Conservation (phyloP, 2,797 vertebrate species). For the Cyprinodon diabolis region DNA sequence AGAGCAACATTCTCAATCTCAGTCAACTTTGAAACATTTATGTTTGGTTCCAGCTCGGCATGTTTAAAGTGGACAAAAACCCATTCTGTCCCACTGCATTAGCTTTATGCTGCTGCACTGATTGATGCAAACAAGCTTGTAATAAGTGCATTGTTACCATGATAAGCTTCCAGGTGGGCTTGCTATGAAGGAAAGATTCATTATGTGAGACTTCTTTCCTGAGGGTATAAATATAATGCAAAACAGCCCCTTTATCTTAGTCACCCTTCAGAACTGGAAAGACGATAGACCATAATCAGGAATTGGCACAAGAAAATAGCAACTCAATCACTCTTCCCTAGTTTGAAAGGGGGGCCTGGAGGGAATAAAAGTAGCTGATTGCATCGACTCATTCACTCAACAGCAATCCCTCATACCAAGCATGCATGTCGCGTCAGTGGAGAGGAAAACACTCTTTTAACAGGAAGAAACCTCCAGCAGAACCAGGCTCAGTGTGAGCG, state of each 20-base stretch:
- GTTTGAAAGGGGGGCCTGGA: too few species aligned
- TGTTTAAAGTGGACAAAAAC: constrained; percentile 9
- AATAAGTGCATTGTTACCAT: neutral
- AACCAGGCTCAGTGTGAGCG: too few species aligned
- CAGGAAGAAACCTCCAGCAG: too few species aligned
- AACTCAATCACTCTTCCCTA: neutral
- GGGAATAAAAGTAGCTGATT: too few species aligned
- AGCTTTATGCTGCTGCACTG: neutral
- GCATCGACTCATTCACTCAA: too few species aligned
- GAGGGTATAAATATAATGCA: neutral
- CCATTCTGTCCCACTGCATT: neutral
- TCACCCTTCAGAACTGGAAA: neutral
- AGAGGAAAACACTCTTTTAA: too few species aligned
- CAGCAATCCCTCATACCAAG: too few species aligned
- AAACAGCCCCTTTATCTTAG: neutral
- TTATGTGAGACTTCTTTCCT: neutral
- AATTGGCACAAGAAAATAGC: neutral
- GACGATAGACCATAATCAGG: neutral
- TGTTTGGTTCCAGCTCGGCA: constrained; percentile 13
- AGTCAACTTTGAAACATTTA: constrained; percentile 8
- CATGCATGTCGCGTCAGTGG: too few species aligned
- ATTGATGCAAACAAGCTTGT: neutral
- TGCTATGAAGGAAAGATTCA: neutral
- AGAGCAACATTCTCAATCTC: constrained; percentile 6
- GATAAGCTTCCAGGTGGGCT: neutral